A percentile compares a stretch with the other conserved stretches of the same genome.
phyloP scores from a whole-genome alignment of 2,113 vertebrate genomes.

The Eurypyga helias region DNA sequence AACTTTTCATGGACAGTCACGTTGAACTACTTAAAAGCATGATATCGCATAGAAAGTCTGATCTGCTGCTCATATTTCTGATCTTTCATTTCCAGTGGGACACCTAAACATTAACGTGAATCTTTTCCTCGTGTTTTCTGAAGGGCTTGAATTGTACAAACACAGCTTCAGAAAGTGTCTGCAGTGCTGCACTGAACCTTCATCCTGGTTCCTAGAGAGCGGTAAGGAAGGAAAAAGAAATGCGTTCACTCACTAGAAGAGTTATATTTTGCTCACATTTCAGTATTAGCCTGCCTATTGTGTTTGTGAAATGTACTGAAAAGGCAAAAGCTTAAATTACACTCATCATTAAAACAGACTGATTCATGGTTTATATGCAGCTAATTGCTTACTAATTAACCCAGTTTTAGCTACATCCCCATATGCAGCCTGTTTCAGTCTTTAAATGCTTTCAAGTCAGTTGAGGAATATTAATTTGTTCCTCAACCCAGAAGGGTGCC shows the following conservation, averaged over 20 bases:
- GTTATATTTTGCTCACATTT: conserved; percentile 18
- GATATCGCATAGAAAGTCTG: background rate
- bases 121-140: background rate
- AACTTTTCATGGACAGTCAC: background rate
- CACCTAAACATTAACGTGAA: background rate
- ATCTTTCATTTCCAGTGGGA: background rate
- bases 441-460: background rate
- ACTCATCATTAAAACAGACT: conserved; percentile 8
- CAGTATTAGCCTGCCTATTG: background rate
- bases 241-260: background rate
- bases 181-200: background rate
- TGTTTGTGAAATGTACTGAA: background rate
- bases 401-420: conserved; percentile 1
- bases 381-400: conserved; percentile 38
- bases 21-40: background rate
- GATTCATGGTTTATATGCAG: conserved; percentile 23
- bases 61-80: background rate
- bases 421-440: background rate
- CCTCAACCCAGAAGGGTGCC: background rate
- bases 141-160: background rate
- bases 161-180: background rate
- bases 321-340: conserved; percentile 45
- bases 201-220: background rate
- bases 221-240: background rate
- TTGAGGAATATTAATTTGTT: conserved; percentile 2